A percentile compares a stretch with the other conserved stretches of the same genome.
Evolutionary conservation across 2,113 vertebrate species (phyloP).

Genomic region (Oreochromis niloticus): DNA sequence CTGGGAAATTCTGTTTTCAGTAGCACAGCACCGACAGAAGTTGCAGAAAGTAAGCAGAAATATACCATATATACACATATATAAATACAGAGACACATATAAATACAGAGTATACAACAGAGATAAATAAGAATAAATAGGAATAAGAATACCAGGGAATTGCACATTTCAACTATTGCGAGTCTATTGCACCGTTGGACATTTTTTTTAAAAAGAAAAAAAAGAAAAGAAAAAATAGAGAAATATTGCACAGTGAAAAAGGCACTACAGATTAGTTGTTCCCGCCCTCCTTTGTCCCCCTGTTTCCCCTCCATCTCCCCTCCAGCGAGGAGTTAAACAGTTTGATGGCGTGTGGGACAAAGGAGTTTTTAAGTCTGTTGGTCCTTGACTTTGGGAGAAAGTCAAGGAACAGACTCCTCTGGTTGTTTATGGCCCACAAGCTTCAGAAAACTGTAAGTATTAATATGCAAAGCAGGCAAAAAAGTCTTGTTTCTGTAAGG

Average conservation of each 20-base stretch:
- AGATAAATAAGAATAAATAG: background rate
- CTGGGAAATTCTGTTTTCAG: background rate
- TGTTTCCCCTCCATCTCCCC: no score
- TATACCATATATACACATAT: background rate
- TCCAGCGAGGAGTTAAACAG: no score
- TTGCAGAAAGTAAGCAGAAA: background rate
- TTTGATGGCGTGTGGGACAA: background rate
- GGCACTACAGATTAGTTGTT: no score
- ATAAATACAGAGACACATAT: background rate
- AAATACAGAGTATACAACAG: background rate
- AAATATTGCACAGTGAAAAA: background rate
- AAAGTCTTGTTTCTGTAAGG: no score
- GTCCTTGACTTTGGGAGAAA: background rate
- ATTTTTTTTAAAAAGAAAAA: accelerated
- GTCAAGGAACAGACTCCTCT: background rate
- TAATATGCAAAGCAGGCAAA: background rate
- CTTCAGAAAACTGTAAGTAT: no score
- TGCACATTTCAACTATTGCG: background rate
- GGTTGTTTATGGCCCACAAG: background rate
- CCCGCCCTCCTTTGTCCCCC: no score
- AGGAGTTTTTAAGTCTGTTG: background rate
- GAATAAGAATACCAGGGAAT: background rate
- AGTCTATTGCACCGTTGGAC: background rate
- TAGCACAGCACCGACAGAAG: background rate
- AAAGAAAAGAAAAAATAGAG: no score